Base-by-base conservation (phyloP, 2,888 invertebrate species). In the Oscheius onirici region DNA sequence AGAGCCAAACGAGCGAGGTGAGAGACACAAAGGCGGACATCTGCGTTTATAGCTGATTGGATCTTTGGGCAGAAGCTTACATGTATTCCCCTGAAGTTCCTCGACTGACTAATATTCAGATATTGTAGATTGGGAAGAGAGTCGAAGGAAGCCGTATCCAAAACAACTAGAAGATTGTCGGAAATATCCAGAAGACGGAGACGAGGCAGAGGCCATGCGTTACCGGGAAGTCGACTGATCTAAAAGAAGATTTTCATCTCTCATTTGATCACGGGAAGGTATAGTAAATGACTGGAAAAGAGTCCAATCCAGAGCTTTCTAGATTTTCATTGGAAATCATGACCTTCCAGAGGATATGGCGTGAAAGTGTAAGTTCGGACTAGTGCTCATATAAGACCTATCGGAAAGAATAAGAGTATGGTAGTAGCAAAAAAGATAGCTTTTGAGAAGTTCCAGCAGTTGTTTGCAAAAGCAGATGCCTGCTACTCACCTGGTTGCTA, bases 121-220 rank as follows among this genome's bases (percentile, higher is more conserved):
- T 71, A 73, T 46, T 76, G 69, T 0, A 80, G 73, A 17, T 70
- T 26, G 6, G 77, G 78, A 8, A 80, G 61, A 15, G 73, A 72
- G 55, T 80, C 80, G 40, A 80, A 80, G 15, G 77, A 76, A n/a
- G 80, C 80, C 15, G 80, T 80, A 51, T 80, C 80, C 28, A 80
- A 55, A 0, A 78, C 76, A 22, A 80, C 78, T 24, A 80, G 75
- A 20, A 80, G 58, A 41, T 80, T 80, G 20, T 71, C 73, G 8
- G 75, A 75, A 0, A 80, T 43, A 57, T 80, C 80, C 17, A 80
- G 71, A 20, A 71, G 46, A 22, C 65, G 65, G 1, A 80, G 67
- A 15, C 65, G 52, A 2, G 80, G 76, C 5, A 78, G 63, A n/a
- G 76, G 73, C 80, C 80, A 80, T 11, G 75, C 75, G 63, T 80